These are phyloP conservation scores for Cepphus grylle DNA, from an alignment of 2,113 vertebrate species.

Conservation along the genomic window DNA sequence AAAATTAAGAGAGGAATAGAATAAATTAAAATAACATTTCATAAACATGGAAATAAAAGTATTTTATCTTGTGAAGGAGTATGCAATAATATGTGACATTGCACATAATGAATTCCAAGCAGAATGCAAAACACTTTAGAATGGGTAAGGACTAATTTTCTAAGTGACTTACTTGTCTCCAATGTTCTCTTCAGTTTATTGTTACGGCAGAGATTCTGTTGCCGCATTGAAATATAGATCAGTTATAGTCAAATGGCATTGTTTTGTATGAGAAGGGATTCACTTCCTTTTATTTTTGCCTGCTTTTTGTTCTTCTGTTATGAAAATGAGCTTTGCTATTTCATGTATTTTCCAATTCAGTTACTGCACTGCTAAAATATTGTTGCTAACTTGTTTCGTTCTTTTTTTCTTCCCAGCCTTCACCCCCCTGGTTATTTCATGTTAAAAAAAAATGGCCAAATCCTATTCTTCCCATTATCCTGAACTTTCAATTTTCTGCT, in stretches of 20 bases:
- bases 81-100: not conserved
- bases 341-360: not conserved
- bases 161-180: conserved; percentile 9
- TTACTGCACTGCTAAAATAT: not conserved
- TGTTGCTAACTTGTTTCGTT: not conserved
- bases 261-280: not conserved
- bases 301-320: not conserved
- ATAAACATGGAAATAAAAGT: not conserved
- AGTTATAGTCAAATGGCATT: not conserved
- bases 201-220: not conserved
- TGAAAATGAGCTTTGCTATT: not conserved
- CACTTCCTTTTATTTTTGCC: not conserved
- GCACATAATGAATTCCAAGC: not conserved
- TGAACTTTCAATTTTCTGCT: not conserved
- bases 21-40: conserved; percentile 29
- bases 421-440: not conserved
- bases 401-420: not conserved
- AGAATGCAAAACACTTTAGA: not conserved
- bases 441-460: not conserved
- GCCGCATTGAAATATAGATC: not conserved
- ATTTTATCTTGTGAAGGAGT: not conserved
- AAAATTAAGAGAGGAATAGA: not conserved
- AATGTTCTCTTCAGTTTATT: not conserved
- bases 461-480: not conserved
- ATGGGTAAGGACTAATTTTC: conserved; percentile 27